Evolutionary conservation across 1,140 invertebrate species (phyloP), one percentile per base, ranked within the genome.

Genomic region (Delia radicum): DNA sequence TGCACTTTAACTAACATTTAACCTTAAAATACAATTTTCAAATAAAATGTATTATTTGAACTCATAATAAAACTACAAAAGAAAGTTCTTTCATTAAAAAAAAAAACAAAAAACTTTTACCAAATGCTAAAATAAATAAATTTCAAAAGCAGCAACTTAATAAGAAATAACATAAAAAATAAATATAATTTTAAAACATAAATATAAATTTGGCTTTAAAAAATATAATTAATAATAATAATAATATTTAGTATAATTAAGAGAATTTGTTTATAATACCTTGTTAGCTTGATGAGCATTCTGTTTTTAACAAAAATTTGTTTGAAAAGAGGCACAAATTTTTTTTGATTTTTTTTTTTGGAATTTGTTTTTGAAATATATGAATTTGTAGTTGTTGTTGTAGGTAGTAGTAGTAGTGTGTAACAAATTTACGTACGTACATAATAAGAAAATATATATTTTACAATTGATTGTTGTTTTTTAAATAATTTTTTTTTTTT

Each of bases 211-310:
- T n/a, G 63, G 15, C n/a, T 33, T 18, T 37, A 69, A 33, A 55
- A 4, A 21, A 7, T 55, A 33, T 37, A 67, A 31, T 67, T 33
- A 2, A 33, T 69, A 21, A 69, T 28, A 33, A 37, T 69, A 18
- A 18, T 18, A 69, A 69, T 69, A 63, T 15, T 27, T 63, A 27
- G 24, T 27, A 12, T 63, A 33, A 33, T 15, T 21, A 69, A 69
- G 33, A 33, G 29, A 69, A 69, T 69, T 31, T 21, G 29, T 71
- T 61, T 69, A 33, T 80, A 79, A 83, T 86, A 86, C 84, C 84
- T 86, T 86, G 79, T 84, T 86, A 79, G 82, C 80, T 84, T 84
- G 84, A 81, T 85, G 84, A 80, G 82, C 81, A 79, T 84, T 85
- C 84, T 86, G 77, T 82, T 80, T 76, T 72, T 24, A n/a, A 37